Percentiles rank a stretch among this genome's conserved stretches.
Evolutionary conservation across 2,797 vertebrate species (phyloP).

Genomic region (Megaceryle alcyon): DNA sequence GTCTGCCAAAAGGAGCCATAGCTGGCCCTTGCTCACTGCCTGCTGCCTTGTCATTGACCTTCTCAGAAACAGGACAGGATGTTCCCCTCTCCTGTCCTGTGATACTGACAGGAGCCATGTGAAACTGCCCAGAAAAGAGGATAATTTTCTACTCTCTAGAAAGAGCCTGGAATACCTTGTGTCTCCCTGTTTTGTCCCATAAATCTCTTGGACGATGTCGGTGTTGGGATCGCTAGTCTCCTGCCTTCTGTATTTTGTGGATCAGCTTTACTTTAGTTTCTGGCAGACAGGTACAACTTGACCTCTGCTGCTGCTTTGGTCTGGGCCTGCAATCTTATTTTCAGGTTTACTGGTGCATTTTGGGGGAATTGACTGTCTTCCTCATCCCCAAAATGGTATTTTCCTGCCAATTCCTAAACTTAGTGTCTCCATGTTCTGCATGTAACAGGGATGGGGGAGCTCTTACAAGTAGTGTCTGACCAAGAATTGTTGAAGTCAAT

Average conservation of each 20-base stretch:
- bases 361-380: neutral
- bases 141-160: neutral
- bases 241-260: neutral
- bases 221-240: neutral
- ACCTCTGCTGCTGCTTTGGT: neutral
- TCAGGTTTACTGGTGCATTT: neutral
- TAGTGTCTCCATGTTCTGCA: neutral
- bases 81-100: neutral
- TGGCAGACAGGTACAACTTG: neutral
- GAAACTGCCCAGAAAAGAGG: neutral
- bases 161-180: neutral
- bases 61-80: neutral
- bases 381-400: neutral
- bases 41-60: neutral
- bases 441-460: neutral
- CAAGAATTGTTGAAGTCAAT: neutral
- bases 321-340: neutral
- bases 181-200: neutral
- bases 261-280: constrained; percentile 1
- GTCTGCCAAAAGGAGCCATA: constrained; percentile 1
- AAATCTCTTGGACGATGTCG: neutral
- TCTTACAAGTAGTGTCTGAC: neutral
- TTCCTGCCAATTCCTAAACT: neutral
- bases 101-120: neutral
- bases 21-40: neutral